Conservation (phyloP, 2,797 vertebrate species). For the Helicolenus hilgendorfi region DNA sequence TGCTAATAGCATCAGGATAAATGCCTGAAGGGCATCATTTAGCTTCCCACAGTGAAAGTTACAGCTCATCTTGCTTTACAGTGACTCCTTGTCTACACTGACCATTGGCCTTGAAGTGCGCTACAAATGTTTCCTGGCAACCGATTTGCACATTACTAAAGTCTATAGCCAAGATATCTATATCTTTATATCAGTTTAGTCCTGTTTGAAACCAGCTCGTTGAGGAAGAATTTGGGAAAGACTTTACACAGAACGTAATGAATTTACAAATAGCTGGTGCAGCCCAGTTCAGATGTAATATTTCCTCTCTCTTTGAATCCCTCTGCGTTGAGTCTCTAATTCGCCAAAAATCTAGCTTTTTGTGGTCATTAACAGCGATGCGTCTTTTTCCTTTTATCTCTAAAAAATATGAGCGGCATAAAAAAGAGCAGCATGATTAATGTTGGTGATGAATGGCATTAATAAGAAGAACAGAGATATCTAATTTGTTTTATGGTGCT, state of each 20-base stretch:
- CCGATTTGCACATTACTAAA: not conserved
- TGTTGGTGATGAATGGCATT: not conserved
- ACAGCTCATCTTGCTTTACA: no score
- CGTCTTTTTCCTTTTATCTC: not conserved
- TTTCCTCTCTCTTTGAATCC: not conserved
- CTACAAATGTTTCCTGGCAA: not conserved
- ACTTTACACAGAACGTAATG: not conserved
- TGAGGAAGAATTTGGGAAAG: not conserved
- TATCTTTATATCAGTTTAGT: not conserved
- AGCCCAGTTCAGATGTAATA: not conserved
- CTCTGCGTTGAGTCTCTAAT: no score
- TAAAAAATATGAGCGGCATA: not conserved
- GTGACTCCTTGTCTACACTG: no score
- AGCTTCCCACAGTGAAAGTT: no score
- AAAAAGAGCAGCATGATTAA: not conserved
- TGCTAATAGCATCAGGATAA: not conserved
- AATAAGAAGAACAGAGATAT: conserved; percentile 2
- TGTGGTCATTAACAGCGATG: not conserved
- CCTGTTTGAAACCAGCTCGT: not conserved
- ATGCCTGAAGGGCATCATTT: not conserved
- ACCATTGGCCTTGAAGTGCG: not conserved
- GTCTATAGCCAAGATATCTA: not conserved
- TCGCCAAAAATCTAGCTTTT: not conserved
- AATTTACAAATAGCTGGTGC: not conserved
- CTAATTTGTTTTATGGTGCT: not conserved